phyloP scores from a whole-genome alignment of 2,888 invertebrate genomes.

The Caenorhabditis becei region DNA sequence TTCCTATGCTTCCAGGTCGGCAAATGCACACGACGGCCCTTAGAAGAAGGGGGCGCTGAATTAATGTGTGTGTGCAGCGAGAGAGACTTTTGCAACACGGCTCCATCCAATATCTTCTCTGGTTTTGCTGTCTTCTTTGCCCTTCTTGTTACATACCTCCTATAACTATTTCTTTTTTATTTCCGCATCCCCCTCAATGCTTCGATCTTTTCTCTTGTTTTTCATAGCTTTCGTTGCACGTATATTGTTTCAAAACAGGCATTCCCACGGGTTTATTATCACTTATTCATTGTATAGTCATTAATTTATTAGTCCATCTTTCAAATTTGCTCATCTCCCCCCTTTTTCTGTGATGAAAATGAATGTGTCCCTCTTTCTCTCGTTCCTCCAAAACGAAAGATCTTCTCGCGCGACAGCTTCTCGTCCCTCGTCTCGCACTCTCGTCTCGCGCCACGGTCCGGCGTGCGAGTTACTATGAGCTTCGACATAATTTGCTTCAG shows the following conservation, averaged over 20 bases:
- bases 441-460: too few species aligned
- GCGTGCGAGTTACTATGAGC: too few species aligned
- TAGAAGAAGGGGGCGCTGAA: conserved; percentile 44
- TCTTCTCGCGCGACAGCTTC: too few species aligned
- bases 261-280: conserved; percentile 19
- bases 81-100: conserved; percentile 35
- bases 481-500: too few species aligned
- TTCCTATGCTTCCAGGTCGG: conserved; percentile 51
- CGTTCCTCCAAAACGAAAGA: too few species aligned
- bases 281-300: conserved; percentile 13
- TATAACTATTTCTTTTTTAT: not conserved
- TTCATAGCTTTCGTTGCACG: conserved; percentile 31
- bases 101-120: not conserved
- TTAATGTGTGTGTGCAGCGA: conserved; percentile 50
- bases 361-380: too few species aligned
- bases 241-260: conserved; percentile 27
- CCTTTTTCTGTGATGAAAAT: not conserved
- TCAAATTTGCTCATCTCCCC: not conserved
- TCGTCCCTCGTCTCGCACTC: too few species aligned
- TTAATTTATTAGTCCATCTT: conserved; percentile 20
- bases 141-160: not conserved
- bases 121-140: not conserved
- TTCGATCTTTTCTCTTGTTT: conserved; percentile 34
- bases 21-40: conserved; percentile 44
- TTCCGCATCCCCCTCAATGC: not conserved